Evolutionary conservation across 2,113 vertebrate species (phyloP), one percentile per base, ranked within the genome.

Genomic region (Cyphomyrus discorhynchus): DNA sequence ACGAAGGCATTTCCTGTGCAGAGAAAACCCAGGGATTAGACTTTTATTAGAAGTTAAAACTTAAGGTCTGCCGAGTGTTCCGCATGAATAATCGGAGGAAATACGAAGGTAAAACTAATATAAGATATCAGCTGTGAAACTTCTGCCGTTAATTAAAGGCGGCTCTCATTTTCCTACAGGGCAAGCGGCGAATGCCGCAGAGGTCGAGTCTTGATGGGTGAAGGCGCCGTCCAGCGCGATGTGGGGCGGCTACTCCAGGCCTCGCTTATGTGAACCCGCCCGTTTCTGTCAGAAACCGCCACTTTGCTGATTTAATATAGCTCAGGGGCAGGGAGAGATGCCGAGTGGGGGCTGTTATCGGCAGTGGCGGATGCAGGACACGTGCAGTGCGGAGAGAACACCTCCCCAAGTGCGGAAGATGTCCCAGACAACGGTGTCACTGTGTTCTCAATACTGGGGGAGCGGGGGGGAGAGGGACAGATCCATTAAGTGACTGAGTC

Each of bases 1-100:
- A 97, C 96, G 24, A 97, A 97, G 91, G 96, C 96, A 52, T 97
- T 97, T 90, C 97, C 96, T 97, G 92, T 13, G 49, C 88, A 84
- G 45, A 88, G 1, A 52, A 56, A 62, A 19, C 35, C 88, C 56
- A 46, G 42, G 39, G 2, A 85, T 90, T 24, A 85, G 47, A 90
- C 82, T 13, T 49, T 31, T 31, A 70, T 70, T 86, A 88, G n/a
- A 88, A n/a, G 35, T 3, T 35, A 62, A 88, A 24, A 19, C 35
- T n/a, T 45, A 45, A 45, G 17, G 42, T 46, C 39, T 84, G 21
- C 82, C 17, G 82, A 11, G 2, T 47, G 17, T 35, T 56, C 49
- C 5, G 50, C 85, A 31, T 39, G 27, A 19, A 17, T 53, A 31
- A 87, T 87, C 27, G 47, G 8, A 49, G 24, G 3, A 46, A 27